Evolutionary conservation across 2,888 invertebrate genomes (phyloP).

Genomic region (Linnaemya tessellans): DNA sequence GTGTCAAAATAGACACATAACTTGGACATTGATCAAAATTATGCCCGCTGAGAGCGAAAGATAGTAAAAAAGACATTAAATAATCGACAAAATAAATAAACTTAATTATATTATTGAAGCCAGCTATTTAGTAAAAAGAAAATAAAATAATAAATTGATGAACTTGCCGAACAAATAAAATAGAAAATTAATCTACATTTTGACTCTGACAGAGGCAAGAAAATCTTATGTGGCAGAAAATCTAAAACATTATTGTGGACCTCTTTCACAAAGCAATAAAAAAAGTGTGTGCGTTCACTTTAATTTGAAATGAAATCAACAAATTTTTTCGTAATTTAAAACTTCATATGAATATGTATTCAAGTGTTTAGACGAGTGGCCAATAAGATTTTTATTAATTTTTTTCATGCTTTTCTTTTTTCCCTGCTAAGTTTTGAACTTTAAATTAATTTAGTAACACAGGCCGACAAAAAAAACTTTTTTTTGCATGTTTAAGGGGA

Average conservation of each 20-base stretch:
- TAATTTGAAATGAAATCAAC: not conserved
- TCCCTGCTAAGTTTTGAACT: conserved; percentile 41
- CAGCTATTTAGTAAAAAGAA: conserved; percentile 39
- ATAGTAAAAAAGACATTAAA: conserved; percentile 69
- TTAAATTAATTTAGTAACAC: conserved; percentile 22
- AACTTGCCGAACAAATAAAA: conserved; percentile 2
- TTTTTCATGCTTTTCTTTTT: not conserved
- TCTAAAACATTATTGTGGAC: not conserved
- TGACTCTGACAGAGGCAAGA: not conserved
- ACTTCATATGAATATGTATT: not conserved
- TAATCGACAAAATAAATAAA: conserved; percentile 70
- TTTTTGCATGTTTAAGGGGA: no score
- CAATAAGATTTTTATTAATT: not conserved
- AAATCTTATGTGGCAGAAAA: not conserved
- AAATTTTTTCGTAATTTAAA: not conserved
- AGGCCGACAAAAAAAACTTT: no score
- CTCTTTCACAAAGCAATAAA: not conserved
- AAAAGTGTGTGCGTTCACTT: not conserved
- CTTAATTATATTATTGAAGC: conserved; percentile 67
- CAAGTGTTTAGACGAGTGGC: not conserved
- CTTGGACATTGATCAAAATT: conserved; percentile 72
- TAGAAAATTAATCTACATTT: conserved; percentile 3
- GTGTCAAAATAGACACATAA: conserved; percentile 72
- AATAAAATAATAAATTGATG: conserved; percentile 5
- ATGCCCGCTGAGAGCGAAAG: conserved; percentile 68